These are phyloP conservation scores for Isurus oxyrinchus DNA, from an alignment of 2,113 vertebrate genomes.

Conservation along the genomic window DNA sequence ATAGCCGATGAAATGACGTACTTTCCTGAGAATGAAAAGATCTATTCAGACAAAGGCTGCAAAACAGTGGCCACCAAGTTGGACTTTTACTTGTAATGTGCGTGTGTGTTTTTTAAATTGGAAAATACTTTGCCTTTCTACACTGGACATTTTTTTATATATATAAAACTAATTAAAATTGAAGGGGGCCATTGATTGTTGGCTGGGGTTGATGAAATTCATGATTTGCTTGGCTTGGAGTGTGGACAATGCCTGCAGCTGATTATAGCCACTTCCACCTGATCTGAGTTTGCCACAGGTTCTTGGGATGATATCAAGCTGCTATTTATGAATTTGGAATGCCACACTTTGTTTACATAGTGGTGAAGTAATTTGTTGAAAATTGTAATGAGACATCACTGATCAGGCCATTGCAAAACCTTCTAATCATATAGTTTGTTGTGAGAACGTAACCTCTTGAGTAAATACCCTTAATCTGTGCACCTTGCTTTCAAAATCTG, in stretches of 20 bases:
- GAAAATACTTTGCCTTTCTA: slow-evolving; percentile 5
- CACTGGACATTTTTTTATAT: background rate
- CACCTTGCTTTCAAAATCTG: background rate
- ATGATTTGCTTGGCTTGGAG: background rate
- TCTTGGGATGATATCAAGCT: background rate
- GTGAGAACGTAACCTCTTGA: background rate
- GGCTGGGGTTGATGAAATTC: background rate
- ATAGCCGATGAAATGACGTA: slow-evolving; percentile 77
- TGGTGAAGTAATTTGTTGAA: background rate
- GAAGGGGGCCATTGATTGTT: background rate
- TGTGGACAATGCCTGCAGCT: background rate
- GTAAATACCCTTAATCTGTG: background rate
- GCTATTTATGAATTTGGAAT: background rate
- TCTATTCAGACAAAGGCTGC: slow-evolving; percentile 87
- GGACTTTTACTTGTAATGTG: slow-evolving; percentile 63
- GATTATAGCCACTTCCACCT: background rate
- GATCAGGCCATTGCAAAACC: background rate
- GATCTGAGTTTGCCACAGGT: background rate
- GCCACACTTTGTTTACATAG: background rate
- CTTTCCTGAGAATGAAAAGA: slow-evolving; percentile 75
- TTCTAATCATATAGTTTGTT: background rate
- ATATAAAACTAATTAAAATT: background rate
- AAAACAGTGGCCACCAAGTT: slow-evolving; percentile 83
- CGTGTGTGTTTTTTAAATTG: background rate
- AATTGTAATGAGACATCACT: background rate